Conservation (phyloP, 2,888 invertebrate species). For the Caradrina kadenii region DNA sequence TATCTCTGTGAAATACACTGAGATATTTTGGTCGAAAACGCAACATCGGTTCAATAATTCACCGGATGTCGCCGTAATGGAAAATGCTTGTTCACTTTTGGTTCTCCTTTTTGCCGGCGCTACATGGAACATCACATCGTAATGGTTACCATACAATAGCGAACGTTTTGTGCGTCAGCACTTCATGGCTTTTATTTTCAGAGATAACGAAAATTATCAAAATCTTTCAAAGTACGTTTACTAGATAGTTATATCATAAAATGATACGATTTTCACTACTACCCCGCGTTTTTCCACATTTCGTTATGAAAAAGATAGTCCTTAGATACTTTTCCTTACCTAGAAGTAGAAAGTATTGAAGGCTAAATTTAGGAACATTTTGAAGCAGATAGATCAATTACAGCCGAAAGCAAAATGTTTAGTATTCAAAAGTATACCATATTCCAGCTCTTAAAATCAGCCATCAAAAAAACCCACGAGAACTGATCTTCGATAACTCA, state of each 20-base stretch:
- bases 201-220: not conserved
- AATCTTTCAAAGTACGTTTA: too few species aligned
- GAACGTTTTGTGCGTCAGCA: not conserved
- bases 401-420: not conserved
- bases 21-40: conserved; percentile 4
- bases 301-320: not conserved
- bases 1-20: too few species aligned
- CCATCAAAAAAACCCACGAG: conserved; percentile 9
- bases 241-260: too few species aligned
- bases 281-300: too few species aligned
- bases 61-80: not conserved
- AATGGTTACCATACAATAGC: not conserved
- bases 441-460: not conserved
- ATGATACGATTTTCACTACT: too few species aligned
- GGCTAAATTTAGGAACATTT: not conserved
- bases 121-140: not conserved
- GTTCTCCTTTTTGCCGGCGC: not conserved
- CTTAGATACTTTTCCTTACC: not conserved
- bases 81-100: conserved; percentile 14
- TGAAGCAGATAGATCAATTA: not conserved
- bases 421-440: conserved; percentile 13
- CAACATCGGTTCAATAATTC: not conserved
- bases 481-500: conserved; percentile 47
- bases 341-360: not conserved
- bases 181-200: conserved; percentile 10